phyloP scores from a whole-genome alignment of 2,888 invertebrate species.

The Brachylomia viminalis region DNA sequence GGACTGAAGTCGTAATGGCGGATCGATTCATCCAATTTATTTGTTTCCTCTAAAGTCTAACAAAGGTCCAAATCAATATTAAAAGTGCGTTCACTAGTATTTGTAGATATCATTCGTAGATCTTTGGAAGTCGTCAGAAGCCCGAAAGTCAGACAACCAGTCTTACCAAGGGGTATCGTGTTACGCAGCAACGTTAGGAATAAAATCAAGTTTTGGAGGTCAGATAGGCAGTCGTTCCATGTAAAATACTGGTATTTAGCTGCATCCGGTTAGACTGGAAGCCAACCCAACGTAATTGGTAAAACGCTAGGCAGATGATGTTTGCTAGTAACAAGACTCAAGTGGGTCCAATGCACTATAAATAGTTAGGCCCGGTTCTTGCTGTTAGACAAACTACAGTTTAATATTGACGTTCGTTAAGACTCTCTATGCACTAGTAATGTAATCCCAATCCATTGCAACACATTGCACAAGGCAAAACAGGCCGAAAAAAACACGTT shows the following conservation, averaged over 20 bases:
- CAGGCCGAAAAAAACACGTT: no score
- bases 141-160: neutral
- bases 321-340: no score
- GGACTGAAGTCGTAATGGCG: constrained; percentile 33
- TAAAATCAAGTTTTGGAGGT: neutral
- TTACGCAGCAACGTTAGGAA: neutral
- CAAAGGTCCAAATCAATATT: neutral
- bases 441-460: neutral
- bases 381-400: neutral
- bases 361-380: neutral
- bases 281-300: neutral
- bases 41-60: constrained; percentile 17
- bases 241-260: neutral
- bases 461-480: neutral
- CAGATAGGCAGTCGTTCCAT: neutral
- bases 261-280: no score
- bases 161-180: neutral
- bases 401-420: neutral
- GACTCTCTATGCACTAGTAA: neutral
- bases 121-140: neutral
- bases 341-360: neutral
- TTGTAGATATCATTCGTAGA: neutral
- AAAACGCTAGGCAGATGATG: neutral
- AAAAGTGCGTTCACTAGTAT: neutral
- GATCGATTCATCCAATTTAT: constrained; percentile 35